Evolutionary conservation across 2,797 vertebrate species (phyloP), one percentile per base, ranked within the genome.

Genomic region (Melanotaenia trifasciata): DNA sequence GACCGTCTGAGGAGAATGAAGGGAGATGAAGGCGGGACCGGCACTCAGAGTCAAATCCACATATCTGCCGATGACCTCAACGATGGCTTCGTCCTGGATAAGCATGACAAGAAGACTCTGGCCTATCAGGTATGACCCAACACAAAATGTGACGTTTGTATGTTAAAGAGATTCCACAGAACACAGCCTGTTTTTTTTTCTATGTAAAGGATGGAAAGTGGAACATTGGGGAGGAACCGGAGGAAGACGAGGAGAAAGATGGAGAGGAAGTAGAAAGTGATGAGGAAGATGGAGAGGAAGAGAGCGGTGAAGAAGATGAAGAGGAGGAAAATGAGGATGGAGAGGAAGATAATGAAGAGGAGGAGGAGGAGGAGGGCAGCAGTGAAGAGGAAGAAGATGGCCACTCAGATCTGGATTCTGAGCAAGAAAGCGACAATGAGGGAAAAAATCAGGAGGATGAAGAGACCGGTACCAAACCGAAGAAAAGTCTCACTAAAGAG

Each of bases 21-120:
- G 81, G 97, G 97, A 43, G 93, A 94, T 1, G 91, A 93, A 6
- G 93, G 84, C 0, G 84, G 70, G 3, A 85, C 71, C 0, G 47
- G n/a, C 0, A 36, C 57, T 1, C 92, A 88, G 84, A 93, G 72
- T 67, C 90, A 79, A 3, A 90, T 60, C 18, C 96, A 98, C 8
- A 0, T 92, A 45, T 99, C 98, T 0, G 98, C 98, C 0, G 98
- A 99, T 30, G 98, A 99, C 84, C 91, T 99, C 12, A 95, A 95
- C 1, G 97, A 99, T 0, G 95, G 96, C 51, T 99, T 99, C 73
- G 81, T 97, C 57, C 92, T 99, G n/a, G 95, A 97, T 74, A 94
- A 91, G 51, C 95, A 96, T 0, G 96, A 98, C 80, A 92, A 95
- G 30, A 93, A 78, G 74, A 90, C 96, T 7, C 92, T 99, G 22